Conservation (phyloP, 2,797 vertebrate species). For the Pangasius larnaudii region DNA sequence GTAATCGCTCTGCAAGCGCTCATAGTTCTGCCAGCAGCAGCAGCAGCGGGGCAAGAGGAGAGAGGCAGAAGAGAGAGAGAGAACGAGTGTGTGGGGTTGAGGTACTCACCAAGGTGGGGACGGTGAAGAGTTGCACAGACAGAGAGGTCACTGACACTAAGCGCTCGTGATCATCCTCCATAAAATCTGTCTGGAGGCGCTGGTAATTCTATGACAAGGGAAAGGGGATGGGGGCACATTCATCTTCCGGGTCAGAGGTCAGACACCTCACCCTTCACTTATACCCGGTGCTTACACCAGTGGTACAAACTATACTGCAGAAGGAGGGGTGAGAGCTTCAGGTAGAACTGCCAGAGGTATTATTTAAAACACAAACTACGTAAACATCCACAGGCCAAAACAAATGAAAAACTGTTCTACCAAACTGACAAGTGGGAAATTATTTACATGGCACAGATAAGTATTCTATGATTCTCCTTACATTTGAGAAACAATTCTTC, state of each 20-base stretch:
- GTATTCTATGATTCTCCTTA: neutral
- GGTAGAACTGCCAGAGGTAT: neutral
- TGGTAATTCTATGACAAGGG: slow-evolving; percentile 96
- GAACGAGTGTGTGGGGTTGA: slow-evolving; percentile 82
- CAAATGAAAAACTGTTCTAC: neutral
- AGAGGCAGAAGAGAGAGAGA: slow-evolving; percentile 71
- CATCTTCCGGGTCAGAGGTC: slow-evolving; percentile 79
- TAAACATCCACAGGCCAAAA: neutral
- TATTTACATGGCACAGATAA: neutral
- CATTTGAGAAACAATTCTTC: neutral
- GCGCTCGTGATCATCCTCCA: slow-evolving; percentile 98
- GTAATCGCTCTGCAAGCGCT: slow-evolving; percentile 94
- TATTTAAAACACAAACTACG: neutral
- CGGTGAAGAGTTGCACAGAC: slow-evolving; percentile 98
- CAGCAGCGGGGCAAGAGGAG: slow-evolving; percentile 62
- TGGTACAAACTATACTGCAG: slow-evolving; percentile 12
- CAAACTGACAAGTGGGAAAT: neutral
- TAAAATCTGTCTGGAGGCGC: slow-evolving; percentile 98
- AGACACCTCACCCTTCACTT: slow-evolving; percentile 39
- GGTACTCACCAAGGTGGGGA: slow-evolving; percentile 96
- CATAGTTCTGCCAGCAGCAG: slow-evolving; percentile 89
- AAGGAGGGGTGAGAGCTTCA: neutral
- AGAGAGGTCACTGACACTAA: slow-evolving; percentile 96
- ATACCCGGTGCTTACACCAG: slow-evolving; percentile 28
- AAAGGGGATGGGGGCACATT: slow-evolving; percentile 78